phyloP scores from a whole-genome alignment of 2,113 vertebrate genomes.

The Pyxicephalus adspersus region DNA sequence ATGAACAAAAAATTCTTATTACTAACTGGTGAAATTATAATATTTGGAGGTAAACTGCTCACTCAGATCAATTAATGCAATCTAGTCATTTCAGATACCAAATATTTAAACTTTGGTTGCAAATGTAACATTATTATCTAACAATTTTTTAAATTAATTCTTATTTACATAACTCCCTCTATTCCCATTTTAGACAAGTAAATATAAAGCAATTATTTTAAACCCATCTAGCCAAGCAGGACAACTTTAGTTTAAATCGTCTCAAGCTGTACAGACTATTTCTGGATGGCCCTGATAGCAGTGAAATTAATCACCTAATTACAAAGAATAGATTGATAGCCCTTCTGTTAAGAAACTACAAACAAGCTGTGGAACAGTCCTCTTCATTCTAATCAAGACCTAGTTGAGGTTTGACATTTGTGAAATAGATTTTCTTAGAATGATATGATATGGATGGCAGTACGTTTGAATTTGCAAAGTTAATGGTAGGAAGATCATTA shows the following conservation, averaged over 20 bases:
- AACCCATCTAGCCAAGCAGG: background rate
- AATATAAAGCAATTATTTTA: background rate
- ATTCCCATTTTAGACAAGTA: too few species aligned
- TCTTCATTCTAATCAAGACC: conserved; percentile 26
- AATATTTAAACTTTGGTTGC: too few species aligned
- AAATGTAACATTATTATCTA: too few species aligned
- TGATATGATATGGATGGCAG: conserved; percentile 30
- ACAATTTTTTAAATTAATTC: too few species aligned
- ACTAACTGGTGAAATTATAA: too few species aligned
- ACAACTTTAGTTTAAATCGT: background rate
- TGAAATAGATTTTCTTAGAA: conserved; percentile 34
- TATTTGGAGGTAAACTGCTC: too few species aligned
- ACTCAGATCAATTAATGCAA: too few species aligned
- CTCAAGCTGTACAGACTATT: conserved; percentile 4
- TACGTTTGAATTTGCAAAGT: conserved; percentile 3
- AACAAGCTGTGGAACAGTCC: conserved; percentile 11
- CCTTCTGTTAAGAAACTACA: conserved; percentile 8
- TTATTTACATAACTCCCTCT: too few species aligned
- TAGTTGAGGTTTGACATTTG: conserved; percentile 30
- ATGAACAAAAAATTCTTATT: too few species aligned
- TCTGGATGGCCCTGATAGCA: background rate
- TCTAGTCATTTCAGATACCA: too few species aligned
- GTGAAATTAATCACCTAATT: conserved; percentile 22
- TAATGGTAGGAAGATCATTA: conserved; percentile 27
- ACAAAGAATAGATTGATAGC: conserved; percentile 10